These are phyloP conservation scores for Pollachius pollachius DNA, from an alignment of 2,113 vertebrate species.

Conservation along the genomic window DNA sequence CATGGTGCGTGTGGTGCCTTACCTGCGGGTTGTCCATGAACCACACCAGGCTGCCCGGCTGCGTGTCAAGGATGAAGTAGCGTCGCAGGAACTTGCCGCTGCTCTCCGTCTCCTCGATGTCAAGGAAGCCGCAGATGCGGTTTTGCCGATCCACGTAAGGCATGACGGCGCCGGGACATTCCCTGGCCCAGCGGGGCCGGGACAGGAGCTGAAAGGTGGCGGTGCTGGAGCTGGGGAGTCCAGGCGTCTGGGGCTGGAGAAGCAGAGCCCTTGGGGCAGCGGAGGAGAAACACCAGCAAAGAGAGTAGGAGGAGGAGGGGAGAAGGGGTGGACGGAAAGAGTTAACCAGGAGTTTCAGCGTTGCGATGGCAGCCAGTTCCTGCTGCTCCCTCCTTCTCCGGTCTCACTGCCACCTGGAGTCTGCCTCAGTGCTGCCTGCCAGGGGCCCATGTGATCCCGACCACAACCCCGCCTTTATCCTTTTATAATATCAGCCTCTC, in stretches of 20 bases:
- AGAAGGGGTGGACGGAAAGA: constrained; percentile 19
- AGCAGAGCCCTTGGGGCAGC: too few relatives aligned
- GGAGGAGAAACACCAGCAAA: too few relatives aligned
- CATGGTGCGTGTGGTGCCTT: constrained; percentile 21
- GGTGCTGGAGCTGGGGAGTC: background rate
- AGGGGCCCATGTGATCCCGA: constrained; percentile 63
- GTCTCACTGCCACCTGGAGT: constrained; percentile 56
- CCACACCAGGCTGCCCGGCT: constrained; percentile 92
- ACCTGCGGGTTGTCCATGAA: constrained; percentile 99
- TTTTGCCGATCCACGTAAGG: constrained; percentile 99
- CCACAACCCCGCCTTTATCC: constrained; percentile 57
- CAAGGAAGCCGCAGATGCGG: constrained; percentile 97
- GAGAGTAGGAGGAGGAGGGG: constrained; percentile 4
- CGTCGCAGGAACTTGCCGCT: constrained; percentile 95
- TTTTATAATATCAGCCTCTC: constrained; percentile 54
- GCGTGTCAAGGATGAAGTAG: constrained; percentile 95
- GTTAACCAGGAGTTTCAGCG: constrained; percentile 27
- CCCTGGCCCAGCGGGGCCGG: constrained; percentile 75
- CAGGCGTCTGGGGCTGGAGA: constrained; percentile 7
- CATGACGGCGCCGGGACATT: constrained; percentile 90
- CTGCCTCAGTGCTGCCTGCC: constrained; percentile 47
- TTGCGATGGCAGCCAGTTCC: constrained; percentile 22
- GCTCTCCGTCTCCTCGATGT: constrained; percentile 97
- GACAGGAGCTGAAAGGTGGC: constrained; percentile 3
- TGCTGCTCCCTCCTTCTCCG: constrained; percentile 33